These are phyloP conservation scores for Vulpes lagopus DNA, from an alignment of 2,113 vertebrate genomes.

Conservation along the genomic window DNA sequence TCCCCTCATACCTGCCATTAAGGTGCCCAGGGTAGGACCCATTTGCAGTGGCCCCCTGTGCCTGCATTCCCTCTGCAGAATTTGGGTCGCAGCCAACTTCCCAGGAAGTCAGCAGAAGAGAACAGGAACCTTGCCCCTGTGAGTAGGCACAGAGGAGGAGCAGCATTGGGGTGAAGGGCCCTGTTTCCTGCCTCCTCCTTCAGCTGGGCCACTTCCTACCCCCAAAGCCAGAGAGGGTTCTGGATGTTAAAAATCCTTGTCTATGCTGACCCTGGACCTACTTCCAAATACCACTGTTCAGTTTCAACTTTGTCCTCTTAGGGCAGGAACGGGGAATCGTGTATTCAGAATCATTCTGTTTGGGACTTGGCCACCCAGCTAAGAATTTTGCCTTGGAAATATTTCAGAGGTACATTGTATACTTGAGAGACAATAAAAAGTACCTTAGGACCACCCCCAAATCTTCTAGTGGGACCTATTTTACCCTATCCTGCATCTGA, in stretches of 20 bases:
- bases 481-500: not conserved
- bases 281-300: not conserved
- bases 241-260: not conserved
- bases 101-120: slow-evolving; percentile 61
- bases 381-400: not conserved
- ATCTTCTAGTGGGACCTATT: not conserved
- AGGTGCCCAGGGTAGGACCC: slow-evolving; percentile 2
- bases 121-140: slow-evolving; percentile 28
- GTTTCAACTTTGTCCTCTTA: not conserved
- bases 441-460: not conserved
- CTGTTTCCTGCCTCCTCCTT: not conserved
- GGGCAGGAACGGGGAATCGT: not conserved
- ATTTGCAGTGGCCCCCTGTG: slow-evolving; percentile 22
- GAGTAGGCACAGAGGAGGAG: slow-evolving; percentile 8
- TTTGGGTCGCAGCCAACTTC: slow-evolving; percentile 70
- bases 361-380: not conserved
- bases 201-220: not conserved
- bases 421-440: not conserved
- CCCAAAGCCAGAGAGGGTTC: not conserved
- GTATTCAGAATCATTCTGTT: slow-evolving; percentile 11
- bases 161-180: not conserved
- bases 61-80: slow-evolving; percentile 78
- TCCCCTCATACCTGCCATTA: slow-evolving; percentile 47
- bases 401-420: not conserved
- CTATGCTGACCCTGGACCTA: not conserved